Conservation (phyloP, 2,113 vertebrate genomes). For the Chaenogobius annularis region DNA sequence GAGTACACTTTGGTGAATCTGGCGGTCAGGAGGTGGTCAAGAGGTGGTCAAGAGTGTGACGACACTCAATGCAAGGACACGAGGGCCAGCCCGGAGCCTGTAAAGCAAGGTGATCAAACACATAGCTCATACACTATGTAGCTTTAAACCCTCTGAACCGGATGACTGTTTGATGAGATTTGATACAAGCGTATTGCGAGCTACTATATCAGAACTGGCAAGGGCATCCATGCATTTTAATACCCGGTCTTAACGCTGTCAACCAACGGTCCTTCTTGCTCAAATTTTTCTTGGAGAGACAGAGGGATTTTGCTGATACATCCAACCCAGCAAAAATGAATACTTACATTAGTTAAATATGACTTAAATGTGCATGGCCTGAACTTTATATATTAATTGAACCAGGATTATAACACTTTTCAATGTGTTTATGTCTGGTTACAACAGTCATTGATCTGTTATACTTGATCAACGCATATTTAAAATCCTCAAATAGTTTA, state of each 20-base stretch:
- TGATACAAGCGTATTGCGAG: slow-evolving; percentile 51
- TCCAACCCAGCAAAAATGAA: slow-evolving; percentile 22
- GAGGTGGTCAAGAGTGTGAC: slow-evolving; percentile 10
- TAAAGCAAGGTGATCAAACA: slow-evolving; percentile 35
- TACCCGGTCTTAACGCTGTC: slow-evolving; percentile 21
- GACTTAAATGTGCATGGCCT: background rate
- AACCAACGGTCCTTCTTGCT: slow-evolving; percentile 3
- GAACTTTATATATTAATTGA: background rate
- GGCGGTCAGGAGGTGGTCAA: slow-evolving; percentile 4
- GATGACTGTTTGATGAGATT: slow-evolving; percentile 55
- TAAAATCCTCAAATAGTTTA: too few species aligned
- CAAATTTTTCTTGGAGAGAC: slow-evolving; percentile 34
- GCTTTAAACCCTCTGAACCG: slow-evolving; percentile 5
- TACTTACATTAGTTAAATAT: background rate
- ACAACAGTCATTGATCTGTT: too few species aligned
- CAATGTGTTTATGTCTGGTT: background rate
- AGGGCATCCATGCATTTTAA: slow-evolving; percentile 62
- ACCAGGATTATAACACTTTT: background rate
- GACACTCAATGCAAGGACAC: slow-evolving; percentile 24
- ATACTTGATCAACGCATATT: too few species aligned
- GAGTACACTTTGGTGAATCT: background rate
- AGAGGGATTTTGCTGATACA: slow-evolving; percentile 50
- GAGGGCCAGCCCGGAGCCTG: background rate
- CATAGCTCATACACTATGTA: background rate
- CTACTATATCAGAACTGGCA: slow-evolving; percentile 57